A percentile compares a stretch with the other conserved stretches of the same genome.
phyloP scores from a whole-genome alignment of 2,797 vertebrate genomes.

The Antrozous pallidus region DNA sequence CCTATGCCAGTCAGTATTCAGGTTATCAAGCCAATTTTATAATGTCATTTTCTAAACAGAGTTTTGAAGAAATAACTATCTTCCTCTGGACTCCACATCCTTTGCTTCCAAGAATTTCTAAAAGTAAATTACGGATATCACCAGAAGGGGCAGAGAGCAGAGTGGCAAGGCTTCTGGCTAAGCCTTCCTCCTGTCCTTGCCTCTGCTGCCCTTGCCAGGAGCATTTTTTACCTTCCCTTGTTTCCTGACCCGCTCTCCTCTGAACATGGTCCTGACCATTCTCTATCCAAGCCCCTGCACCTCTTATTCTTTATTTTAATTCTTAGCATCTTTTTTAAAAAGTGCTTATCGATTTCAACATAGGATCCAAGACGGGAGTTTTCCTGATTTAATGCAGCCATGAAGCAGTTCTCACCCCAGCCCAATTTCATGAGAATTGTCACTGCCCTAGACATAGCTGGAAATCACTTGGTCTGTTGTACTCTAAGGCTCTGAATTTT shows the following conservation, averaged over 20 bases:
- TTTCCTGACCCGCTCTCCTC: not conserved
- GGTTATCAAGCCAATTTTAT: not conserved
- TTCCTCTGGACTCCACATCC: not conserved
- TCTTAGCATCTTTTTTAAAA: not conserved
- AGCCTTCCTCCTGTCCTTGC: not conserved
- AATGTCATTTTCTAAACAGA: not conserved
- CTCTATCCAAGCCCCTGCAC: not conserved
- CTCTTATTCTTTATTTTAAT: not conserved
- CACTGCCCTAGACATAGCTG: not conserved
- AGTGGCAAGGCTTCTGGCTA: not conserved
- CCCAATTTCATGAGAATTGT: not conserved
- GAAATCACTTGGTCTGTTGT: not conserved
- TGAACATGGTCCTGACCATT: not conserved
- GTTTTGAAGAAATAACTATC: not conserved
- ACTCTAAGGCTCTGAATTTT: not conserved
- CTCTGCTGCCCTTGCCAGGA: not conserved
- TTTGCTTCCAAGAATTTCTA: not conserved
- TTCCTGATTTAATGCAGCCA: not conserved
- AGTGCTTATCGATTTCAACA: not conserved
- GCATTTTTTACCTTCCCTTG: not conserved
- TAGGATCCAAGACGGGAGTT: not conserved
- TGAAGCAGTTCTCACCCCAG: not conserved
- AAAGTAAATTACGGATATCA: not conserved
- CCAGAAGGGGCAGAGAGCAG: not conserved
- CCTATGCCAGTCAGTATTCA: not conserved